Conservation (phyloP, 2,888 invertebrate species). For the Abscondita cerata region DNA sequence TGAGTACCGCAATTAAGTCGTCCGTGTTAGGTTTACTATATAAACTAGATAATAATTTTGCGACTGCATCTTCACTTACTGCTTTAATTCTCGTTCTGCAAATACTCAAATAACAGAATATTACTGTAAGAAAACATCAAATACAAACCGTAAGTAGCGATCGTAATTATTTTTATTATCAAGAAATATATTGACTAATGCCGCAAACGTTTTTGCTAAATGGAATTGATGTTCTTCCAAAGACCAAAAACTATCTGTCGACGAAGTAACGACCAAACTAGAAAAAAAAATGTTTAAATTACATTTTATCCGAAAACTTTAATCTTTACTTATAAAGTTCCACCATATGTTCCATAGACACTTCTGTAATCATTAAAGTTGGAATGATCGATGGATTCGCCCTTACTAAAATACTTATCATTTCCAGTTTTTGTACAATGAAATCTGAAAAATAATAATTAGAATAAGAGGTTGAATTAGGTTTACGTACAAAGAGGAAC, state of each 20-base stretch:
- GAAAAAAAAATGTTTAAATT: too few species aligned
- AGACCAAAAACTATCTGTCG: slow-evolving; percentile 77
- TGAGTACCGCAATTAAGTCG: slow-evolving; percentile 65
- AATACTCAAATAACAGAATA: too few species aligned
- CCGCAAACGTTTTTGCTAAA: slow-evolving; percentile 77
- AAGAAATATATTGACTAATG: slow-evolving; percentile 74
- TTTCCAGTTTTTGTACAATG: slow-evolving; percentile 80
- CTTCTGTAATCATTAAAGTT: slow-evolving; percentile 63
- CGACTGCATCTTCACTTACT: slow-evolving; percentile 76
- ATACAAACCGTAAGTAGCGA: slow-evolving; percentile 16
- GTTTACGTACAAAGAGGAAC: slow-evolving; percentile 84
- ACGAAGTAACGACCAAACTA: slow-evolving; percentile 37
- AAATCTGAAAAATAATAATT: slow-evolving; percentile 65
- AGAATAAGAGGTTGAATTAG: background rate
- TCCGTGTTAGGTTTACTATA: slow-evolving; percentile 77
- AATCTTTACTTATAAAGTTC: slow-evolving; percentile 25
- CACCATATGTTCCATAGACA: slow-evolving; percentile 57
- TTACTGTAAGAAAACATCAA: slow-evolving; percentile 9
- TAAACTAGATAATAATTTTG: slow-evolving; percentile 75
- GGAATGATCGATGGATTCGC: slow-evolving; percentile 79
- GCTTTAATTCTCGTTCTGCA: slow-evolving; percentile 72
- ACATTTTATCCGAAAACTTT: too few species aligned
- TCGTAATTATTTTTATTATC: slow-evolving; percentile 54
- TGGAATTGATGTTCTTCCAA: slow-evolving; percentile 86
- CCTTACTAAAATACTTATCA: slow-evolving; percentile 75